Conservation (phyloP, 2,797 vertebrate genomes). For the Enteromius fasciolatus region DNA sequence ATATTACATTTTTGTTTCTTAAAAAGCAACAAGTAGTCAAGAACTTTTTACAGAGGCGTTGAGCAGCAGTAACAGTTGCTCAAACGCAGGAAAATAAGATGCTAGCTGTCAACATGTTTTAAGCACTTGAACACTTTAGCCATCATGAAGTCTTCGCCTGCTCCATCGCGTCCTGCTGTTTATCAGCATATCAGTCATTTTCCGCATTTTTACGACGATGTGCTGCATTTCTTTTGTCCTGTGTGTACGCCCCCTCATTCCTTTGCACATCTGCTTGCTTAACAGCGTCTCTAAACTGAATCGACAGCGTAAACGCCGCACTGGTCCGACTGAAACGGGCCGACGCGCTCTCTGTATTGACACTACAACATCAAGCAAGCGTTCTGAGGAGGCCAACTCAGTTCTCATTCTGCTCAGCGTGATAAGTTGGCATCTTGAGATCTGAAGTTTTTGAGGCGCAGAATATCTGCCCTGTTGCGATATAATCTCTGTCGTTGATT, state of each 20-base stretch:
- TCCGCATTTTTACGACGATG: neutral
- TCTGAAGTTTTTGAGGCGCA: constrained; percentile 44
- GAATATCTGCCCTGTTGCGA: constrained; percentile 38
- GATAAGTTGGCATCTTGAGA: constrained; percentile 42
- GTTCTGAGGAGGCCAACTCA: neutral
- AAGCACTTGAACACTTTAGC: neutral
- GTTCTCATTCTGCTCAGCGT: constrained; percentile 6
- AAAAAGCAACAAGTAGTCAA: neutral
- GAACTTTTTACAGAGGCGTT: neutral
- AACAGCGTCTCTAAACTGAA: constrained; percentile 25
- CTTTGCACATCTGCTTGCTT: constrained; percentile 1
- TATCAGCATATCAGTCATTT: neutral
- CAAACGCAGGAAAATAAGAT: neutral
- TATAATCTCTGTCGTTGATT: constrained; percentile 53
- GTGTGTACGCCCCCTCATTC: neutral
- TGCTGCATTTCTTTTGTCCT: neutral
- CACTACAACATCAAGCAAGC: constrained; percentile 17
- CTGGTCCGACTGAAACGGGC: neutral
- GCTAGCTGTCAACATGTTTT: constrained; percentile 5
- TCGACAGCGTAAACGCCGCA: constrained; percentile 17
- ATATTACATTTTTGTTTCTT: neutral
- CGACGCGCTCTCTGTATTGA: neutral
- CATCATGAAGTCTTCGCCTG: neutral
- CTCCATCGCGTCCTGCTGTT: neutral
- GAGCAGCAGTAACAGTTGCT: neutral